These are phyloP conservation scores for Ommatoiulus sabulosus DNA, from an alignment of 2,888 invertebrate species.

Conservation along the genomic window DNA sequence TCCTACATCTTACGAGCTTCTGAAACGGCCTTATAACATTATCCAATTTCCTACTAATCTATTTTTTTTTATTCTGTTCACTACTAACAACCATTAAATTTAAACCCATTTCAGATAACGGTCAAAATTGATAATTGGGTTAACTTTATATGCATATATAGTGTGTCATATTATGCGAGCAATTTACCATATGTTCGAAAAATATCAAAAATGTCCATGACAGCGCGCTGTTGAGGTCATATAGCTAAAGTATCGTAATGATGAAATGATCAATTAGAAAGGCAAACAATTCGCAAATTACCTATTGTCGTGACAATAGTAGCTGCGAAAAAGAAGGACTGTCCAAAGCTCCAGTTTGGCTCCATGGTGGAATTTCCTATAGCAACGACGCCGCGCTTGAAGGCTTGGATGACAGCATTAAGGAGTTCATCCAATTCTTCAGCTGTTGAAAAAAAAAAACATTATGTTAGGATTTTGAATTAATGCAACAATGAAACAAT, in stretches of 20 bases:
- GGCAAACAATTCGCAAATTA: conserved; percentile 64
- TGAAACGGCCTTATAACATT: background rate
- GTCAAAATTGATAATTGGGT: background rate
- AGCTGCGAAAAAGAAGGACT: conserved; percentile 87
- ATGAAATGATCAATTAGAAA: background rate
- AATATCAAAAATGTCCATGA: background rate
- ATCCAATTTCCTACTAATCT: background rate
- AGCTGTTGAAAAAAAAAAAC: conserved; percentile 72
- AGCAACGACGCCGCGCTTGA: conserved; percentile 82
- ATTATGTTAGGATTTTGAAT: background rate
- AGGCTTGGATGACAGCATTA: conserved; percentile 78
- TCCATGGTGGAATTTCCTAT: conserved; percentile 80
- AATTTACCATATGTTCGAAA: no score
- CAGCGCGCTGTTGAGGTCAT: background rate
- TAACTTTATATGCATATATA: no score
- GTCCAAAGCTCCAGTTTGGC: conserved; percentile 91
- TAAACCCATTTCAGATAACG: background rate
- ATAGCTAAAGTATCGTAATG: background rate
- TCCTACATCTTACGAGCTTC: background rate
- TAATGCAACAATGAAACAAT: background rate
- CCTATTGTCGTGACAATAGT: conserved; percentile 92
- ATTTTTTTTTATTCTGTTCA: background rate
- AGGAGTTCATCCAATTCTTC: conserved; percentile 80
- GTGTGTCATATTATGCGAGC: no score
- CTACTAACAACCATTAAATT: background rate